Evolutionary conservation across 2,888 invertebrate species (phyloP).

Genomic region (Dasysyrphus albostriatus): DNA sequence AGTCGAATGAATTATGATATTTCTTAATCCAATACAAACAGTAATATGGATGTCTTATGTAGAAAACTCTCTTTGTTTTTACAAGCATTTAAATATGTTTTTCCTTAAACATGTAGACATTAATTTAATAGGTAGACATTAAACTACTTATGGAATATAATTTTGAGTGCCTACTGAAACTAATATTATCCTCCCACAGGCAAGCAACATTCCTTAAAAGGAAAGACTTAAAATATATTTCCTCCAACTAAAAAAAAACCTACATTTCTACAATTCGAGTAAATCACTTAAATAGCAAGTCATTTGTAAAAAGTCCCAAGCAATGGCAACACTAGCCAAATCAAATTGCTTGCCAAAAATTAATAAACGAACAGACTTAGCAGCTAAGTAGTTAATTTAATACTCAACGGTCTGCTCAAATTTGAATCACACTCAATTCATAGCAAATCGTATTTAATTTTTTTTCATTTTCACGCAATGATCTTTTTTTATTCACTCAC

Average conservation of each 20-base stretch:
- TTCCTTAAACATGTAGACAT: no score
- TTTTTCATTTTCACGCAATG: conserved; percentile 13
- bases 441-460: background rate
- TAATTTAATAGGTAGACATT: background rate
- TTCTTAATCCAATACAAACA: no score
- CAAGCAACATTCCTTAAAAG: background rate
- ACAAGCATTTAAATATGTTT: no score
- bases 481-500: background rate
- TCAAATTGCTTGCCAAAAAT: background rate
- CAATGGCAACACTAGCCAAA: conserved; percentile 34
- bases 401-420: conserved; percentile 8
- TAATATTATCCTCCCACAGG: conserved; percentile 4
- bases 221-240: background rate
- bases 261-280: no score
- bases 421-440: conserved; percentile 36
- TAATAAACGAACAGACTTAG: background rate
- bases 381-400: conserved; percentile 10
- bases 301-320: background rate
- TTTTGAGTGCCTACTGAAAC: background rate
- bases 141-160: background rate
- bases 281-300: background rate
- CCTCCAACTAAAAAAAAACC: background rate
- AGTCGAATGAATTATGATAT: no score
- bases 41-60: no score
- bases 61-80: no score